phyloP scores from a whole-genome alignment of 2,113 vertebrate genomes.

The Aix galericulata region DNA sequence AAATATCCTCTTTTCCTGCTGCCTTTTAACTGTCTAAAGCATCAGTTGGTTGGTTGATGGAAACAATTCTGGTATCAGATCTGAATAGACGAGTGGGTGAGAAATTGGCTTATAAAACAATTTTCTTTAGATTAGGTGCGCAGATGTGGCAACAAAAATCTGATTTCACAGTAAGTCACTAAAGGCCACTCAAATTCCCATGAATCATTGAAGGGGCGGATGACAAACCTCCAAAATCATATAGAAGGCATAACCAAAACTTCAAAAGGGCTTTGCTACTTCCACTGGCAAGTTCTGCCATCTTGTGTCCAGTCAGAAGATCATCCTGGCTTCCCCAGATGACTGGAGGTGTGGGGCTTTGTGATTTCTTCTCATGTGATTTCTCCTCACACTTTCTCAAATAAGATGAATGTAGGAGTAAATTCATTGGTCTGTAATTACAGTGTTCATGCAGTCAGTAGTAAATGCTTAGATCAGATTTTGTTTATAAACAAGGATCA shows the following conservation, averaged over 20 bases:
- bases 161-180: neutral
- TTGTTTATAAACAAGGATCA: fast-evolving
- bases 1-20: neutral
- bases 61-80: neutral
- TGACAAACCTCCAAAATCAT: neutral
- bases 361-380: neutral
- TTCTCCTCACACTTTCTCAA: neutral
- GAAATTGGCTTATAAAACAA: neutral
- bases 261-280: neutral
- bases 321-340: neutral
- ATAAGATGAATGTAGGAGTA: neutral
- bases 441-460: neutral
- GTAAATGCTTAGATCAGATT: neutral
- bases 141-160: neutral
- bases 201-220: neutral
- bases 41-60: neutral
- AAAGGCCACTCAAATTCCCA: neutral
- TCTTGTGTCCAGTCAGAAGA: slow-evolving; percentile 11
- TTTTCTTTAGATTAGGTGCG: neutral
- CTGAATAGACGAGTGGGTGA: neutral
- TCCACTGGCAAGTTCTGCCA: slow-evolving; percentile 38
- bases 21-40: neutral
- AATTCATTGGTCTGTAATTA: neutral
- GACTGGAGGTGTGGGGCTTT: neutral
- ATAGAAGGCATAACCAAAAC: neutral